These are phyloP conservation scores for Eugnorisma glareosa DNA, from an alignment of 2,888 invertebrate species.

Conservation along the genomic window DNA sequence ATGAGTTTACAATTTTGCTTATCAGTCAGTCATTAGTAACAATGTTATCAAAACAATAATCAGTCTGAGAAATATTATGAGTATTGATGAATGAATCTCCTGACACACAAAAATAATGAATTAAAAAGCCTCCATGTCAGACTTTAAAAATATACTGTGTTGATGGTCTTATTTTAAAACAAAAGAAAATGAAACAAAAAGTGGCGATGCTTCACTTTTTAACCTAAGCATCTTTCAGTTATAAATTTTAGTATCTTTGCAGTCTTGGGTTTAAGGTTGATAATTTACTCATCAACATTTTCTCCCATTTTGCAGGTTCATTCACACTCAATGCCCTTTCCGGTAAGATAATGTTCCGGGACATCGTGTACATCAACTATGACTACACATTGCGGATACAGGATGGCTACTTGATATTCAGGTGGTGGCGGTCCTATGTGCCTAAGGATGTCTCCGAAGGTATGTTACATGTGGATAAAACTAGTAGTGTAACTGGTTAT, in stretches of 20 bases:
- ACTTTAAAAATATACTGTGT: not conserved
- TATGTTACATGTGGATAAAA: constrained; percentile 77
- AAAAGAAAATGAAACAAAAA: not conserved
- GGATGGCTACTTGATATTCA: constrained; percentile 99
- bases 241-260: not conserved
- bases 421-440: constrained; percentile 99
- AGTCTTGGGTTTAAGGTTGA: not conserved
- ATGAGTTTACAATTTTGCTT: constrained; percentile 23
- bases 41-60: constrained; percentile 52
- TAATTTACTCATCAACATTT: not conserved
- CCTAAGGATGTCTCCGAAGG: constrained; percentile 99
- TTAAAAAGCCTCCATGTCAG: not conserved
- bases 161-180: not conserved
- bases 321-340: constrained; percentile 98
- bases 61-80: constrained; percentile 40
- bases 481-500: not conserved
- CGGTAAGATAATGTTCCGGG: constrained; percentile 99
- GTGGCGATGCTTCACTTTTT: not conserved
- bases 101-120: constrained; percentile 23
- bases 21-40: constrained; percentile 22
- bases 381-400: constrained; percentile 98
- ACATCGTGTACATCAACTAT: constrained; percentile 97
- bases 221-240: not conserved
- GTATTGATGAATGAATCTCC: constrained; percentile 36
- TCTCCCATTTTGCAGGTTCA: constrained; percentile 93